A percentile compares a stretch with the other conserved stretches of the same genome.
Evolutionary conservation across 2,888 invertebrate species (phyloP).

Genomic region (Barypeithes pellucidus): DNA sequence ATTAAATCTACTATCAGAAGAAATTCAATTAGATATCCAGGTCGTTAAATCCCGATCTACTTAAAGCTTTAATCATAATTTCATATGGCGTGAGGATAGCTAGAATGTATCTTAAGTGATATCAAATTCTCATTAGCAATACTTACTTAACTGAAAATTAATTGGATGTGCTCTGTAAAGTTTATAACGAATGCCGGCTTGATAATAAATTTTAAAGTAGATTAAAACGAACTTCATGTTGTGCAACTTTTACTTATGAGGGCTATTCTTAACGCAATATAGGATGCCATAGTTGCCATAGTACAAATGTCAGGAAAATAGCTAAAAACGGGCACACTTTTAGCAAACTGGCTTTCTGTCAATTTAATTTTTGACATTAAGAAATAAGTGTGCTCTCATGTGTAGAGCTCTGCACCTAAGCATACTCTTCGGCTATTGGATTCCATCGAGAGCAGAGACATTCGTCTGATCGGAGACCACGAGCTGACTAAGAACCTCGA

Average conservation of each 20-base stretch:
- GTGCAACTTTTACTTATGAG: neutral
- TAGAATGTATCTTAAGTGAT: conserved; percentile 31
- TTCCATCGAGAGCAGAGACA: no score
- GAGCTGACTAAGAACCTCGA: no score
- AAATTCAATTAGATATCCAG: conserved; percentile 8
- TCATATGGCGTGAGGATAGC: conserved; percentile 32
- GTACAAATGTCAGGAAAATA: no score
- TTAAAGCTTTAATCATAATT: conserved; percentile 25
- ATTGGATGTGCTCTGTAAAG: neutral
- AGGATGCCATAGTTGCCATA: no score
- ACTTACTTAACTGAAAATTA: conserved; percentile 27
- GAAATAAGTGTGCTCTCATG: no score
- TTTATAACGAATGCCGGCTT: conserved; percentile 20
- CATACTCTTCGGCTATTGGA: no score
- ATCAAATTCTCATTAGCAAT: conserved; percentile 32
- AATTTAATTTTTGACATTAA: no score
- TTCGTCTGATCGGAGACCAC: no score
- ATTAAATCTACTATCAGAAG: conserved; percentile 4
- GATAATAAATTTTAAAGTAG: conserved; percentile 28
- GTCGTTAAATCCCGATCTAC: conserved; percentile 26
- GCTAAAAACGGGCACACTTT: no score
- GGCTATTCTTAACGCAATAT: neutral
- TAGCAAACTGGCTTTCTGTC: no score
- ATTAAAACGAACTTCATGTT: neutral
- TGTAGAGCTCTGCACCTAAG: no score